These are phyloP conservation scores for Drosophila funebris DNA, from an alignment of 1,140 invertebrate species.

Conservation along the genomic window DNA sequence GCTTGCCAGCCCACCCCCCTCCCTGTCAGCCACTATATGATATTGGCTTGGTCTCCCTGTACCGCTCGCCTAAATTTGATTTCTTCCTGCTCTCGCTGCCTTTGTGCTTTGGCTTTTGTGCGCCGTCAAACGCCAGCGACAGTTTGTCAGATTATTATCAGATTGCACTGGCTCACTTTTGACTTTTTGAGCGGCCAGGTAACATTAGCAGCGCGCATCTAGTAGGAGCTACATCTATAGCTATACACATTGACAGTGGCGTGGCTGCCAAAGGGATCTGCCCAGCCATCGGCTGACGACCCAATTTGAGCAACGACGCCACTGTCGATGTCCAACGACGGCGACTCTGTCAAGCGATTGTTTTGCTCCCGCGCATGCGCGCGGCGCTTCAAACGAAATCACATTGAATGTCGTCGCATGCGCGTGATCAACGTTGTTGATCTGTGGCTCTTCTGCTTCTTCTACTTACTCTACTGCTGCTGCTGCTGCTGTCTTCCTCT, in stretches of 20 bases:
- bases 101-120: conserved; percentile 70
- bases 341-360: conserved; percentile 70
- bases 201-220: conserved; percentile 45
- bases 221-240: conserved; percentile 39
- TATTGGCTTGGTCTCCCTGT: not conserved
- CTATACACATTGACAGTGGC: conserved; percentile 48
- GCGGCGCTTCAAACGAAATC: conserved; percentile 81
- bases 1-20: not conserved
- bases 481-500: not conserved
- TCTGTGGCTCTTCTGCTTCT: conserved; percentile 45
- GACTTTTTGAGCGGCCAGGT: conserved; percentile 68
- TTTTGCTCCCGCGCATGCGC: conserved; percentile 80
- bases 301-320: conserved; percentile 54
- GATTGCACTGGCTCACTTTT: conserved; percentile 83
- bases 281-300: conserved; percentile 39
- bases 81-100: conserved; percentile 72
- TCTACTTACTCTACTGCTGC: not conserved
- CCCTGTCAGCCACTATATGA: not conserved
- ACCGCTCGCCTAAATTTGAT: conserved; percentile 76
- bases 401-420: conserved; percentile 81
- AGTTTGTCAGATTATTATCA: conserved; percentile 83
- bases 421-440: conserved; percentile 81
- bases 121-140: conserved; percentile 80
- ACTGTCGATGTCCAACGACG: conserved; percentile 34
- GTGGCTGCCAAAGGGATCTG: conserved; percentile 58